Evolutionary conservation across 64 coral and sea anemone species (phyloP).

Genomic region (Exaiptasia diaphana): DNA sequence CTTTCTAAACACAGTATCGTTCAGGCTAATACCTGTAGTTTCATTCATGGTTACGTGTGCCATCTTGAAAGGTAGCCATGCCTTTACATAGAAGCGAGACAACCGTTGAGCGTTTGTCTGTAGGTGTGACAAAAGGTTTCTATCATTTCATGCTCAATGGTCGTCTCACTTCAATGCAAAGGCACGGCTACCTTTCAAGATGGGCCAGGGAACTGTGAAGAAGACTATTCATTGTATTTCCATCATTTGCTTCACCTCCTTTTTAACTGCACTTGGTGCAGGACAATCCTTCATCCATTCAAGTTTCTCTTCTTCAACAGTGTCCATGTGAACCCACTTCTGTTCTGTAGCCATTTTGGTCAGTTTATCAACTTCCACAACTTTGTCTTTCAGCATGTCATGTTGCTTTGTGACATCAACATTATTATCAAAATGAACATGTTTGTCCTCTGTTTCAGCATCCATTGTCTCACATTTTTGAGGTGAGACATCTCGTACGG

Average conservation of each 20-base stretch:
- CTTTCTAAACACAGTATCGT: too few species aligned
- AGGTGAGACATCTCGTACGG: neutral
- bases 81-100: too few species aligned
- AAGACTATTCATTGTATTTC: neutral
- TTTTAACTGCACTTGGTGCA: constrained; percentile 59
- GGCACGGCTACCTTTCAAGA: too few species aligned
- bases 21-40: too few species aligned
- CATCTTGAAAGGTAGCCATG: too few species aligned
- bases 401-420: constrained; percentile 16
- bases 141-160: too few species aligned
- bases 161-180: too few species aligned
- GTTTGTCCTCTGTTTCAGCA: neutral
- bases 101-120: too few species aligned
- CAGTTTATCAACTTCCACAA: constrained; percentile 5
- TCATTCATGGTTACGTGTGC: too few species aligned
- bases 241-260: constrained; percentile 46
- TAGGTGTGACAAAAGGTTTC: too few species aligned
- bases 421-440: constrained; percentile 68
- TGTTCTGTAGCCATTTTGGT: neutral
- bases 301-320: constrained; percentile 79
- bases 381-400: neutral
- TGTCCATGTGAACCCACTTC: constrained; percentile 92
- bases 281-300: constrained; percentile 95
- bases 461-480: neutral
- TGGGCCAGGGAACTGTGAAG: too few species aligned